A percentile compares a stretch with the other conserved stretches of the same genome.
phyloP scores from a whole-genome alignment of 1,140 invertebrate genomes.

The Rhopalosiphum padi region DNA sequence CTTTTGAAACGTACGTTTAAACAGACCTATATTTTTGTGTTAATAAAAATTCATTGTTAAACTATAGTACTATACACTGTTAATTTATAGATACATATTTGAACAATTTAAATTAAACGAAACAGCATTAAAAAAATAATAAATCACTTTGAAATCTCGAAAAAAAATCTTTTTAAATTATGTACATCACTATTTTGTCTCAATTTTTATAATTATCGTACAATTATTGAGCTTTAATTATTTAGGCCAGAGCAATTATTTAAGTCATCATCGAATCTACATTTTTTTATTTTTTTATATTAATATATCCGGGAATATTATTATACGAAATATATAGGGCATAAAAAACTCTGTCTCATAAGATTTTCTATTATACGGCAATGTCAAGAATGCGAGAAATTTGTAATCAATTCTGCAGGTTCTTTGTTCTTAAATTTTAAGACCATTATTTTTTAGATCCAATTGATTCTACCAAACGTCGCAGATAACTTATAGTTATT shows the following conservation, averaged over 20 bases:
- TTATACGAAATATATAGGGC: background rate
- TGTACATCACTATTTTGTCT: background rate
- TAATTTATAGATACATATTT: no score
- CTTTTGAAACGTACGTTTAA: no score
- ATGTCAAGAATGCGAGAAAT: background rate
- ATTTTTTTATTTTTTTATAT: background rate
- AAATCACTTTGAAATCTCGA: background rate
- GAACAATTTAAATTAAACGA: background rate
- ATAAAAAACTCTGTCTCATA: background rate
- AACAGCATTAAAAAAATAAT: background rate
- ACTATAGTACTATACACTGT: no score
- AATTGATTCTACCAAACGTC: background rate
- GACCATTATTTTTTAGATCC: background rate
- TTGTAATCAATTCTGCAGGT: background rate
- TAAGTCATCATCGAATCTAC: background rate
- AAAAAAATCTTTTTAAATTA: background rate
- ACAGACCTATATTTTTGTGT: no score
- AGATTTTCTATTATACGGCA: background rate
- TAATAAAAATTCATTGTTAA: no score
- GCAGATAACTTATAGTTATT: background rate
- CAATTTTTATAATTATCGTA: background rate
- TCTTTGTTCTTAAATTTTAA: conserved; percentile 5
- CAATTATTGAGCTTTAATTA: background rate
- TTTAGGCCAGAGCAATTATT: background rate
- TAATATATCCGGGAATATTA: background rate